A percentile compares a stretch with the other conserved stretches of the same genome.
Evolutionary conservation across 2,113 vertebrate species (phyloP).

Genomic region (Dicerorhinus sumatrensis): DNA sequence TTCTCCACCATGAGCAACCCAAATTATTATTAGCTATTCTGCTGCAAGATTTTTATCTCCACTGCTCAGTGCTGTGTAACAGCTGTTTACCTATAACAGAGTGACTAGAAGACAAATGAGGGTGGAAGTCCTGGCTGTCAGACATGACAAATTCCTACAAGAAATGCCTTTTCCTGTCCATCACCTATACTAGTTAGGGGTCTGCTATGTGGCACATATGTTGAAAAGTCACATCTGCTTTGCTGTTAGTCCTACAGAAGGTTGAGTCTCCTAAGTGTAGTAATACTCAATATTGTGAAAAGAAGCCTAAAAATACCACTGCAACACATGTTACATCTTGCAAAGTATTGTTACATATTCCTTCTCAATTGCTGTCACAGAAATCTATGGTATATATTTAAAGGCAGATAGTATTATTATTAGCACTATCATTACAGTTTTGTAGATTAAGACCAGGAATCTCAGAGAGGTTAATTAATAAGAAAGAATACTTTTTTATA

Average conservation of each 20-base stretch:
- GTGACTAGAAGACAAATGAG: conserved; percentile 44
- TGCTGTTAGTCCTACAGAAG: not conserved
- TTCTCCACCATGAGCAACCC: not conserved
- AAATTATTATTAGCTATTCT: not conserved
- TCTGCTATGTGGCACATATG: not conserved
- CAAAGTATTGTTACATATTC: not conserved
- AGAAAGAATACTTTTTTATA: not conserved
- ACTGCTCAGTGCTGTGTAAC: not conserved
- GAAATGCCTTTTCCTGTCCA: not conserved
- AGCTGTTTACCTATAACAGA: not conserved
- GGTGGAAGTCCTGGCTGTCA: conserved; percentile 7
- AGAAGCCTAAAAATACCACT: not conserved
- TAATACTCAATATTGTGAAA: not conserved
- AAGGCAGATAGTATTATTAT: not conserved
- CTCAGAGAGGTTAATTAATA: not conserved
- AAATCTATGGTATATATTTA: not conserved
- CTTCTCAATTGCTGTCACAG: not conserved
- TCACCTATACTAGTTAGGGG: not conserved
- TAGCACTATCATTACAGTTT: not conserved
- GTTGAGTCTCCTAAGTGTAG: not conserved
- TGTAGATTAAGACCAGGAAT: not conserved
- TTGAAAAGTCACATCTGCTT: not conserved
- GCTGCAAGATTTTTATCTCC: not conserved
- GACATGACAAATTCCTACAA: conserved; percentile 15
- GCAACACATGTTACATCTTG: not conserved